Percentiles rank a stretch among this genome's conserved stretches.
Evolutionary conservation across 1,140 invertebrate genomes (phyloP).

Genomic region (Trichoplusia ni): DNA sequence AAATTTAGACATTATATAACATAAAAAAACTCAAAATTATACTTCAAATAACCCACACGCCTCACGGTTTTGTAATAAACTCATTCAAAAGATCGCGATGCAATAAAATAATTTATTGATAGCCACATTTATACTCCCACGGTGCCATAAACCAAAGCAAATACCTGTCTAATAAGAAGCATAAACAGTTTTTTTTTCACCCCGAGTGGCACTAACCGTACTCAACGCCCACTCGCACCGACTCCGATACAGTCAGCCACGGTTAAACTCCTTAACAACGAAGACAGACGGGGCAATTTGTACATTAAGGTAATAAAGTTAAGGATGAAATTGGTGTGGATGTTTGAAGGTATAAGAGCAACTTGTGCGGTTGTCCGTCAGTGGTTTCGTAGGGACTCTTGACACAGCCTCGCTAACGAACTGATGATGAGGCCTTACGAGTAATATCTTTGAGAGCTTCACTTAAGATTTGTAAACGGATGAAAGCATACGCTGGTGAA

Average conservation of each 20-base stretch:
- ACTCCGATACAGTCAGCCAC: too few relatives aligned
- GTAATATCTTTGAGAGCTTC: conserved; percentile 29
- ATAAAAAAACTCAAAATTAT: background rate
- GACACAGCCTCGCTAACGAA: conserved; percentile 42
- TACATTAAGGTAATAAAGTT: too few relatives aligned
- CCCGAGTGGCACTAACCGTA: conserved; percentile 30
- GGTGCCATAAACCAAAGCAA: conserved; percentile 31
- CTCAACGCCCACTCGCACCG: conserved; percentile 22
- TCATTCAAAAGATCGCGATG: conserved; percentile 6
- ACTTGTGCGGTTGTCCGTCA: background rate
- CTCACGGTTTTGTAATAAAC: conserved; percentile 1
- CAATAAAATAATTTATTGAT: conserved; percentile 14
- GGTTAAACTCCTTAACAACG: too few relatives aligned
- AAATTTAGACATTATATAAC: background rate
- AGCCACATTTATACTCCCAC: conserved; percentile 26
- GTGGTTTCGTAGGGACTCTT: conserved; percentile 30
- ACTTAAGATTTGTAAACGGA: too few relatives aligned
- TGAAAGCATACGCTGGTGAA: too few relatives aligned
- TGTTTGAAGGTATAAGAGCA: background rate
- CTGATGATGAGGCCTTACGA: conserved; percentile 39
- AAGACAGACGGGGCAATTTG: too few relatives aligned
- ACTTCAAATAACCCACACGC: background rate
- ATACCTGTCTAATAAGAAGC: conserved; percentile 33
- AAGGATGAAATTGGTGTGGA: background rate
- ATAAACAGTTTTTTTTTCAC: conserved; percentile 34